Base-by-base conservation (phyloP, 2,888 invertebrate species). In the Drosophila peninsularis region DNA sequence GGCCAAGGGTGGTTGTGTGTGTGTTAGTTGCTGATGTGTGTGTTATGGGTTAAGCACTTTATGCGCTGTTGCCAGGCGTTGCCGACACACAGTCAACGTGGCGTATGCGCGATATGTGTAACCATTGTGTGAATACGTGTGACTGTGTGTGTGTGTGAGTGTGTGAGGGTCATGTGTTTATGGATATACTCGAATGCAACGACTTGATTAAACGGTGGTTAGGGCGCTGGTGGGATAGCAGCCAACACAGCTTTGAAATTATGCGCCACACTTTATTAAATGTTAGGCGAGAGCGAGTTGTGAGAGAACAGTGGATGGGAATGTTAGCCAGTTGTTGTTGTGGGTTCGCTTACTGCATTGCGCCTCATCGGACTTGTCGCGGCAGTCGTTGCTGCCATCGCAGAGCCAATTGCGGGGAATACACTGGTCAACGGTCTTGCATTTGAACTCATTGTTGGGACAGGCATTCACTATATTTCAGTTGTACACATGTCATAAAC, bases 331-430 rank as follows among this genome's bases (percentile, higher is more conserved):
- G 9, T 27, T 24, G 24, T 24, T 24, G n/a, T 24, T 3, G 24
- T 2, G 56, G 53, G 39, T 36, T 53, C 10, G n/a, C 92, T 94
- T 94, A 94, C 94, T 94, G 89, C 96, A 96, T 84, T 94, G 92
- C 79, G 93, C 93, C 93, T 96, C 96, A 90, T 96, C 96, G 72
- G 94, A 94, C 78, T 94, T 94, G 90, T 96, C 95, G 17, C 92
- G 90, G 90, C 96, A 96, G 93, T 96, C 96, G 55, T 93, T 90
- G 67, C 94, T 93, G 69, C 85, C 88, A 92, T 96, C 96, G 91
- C 96, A 96, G 68, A 94, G 93, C 96, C 96, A 95, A 74, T 93
- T 92, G 82, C 93, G 93, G 50, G 96, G 94, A 90, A 96, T 95
- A 91, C 96, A 96, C 78, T 94, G 93, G 61, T 95, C 95, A 63